Percentiles rank a stretch among this genome's conserved stretches.
phyloP scores from a whole-genome alignment of 2,797 vertebrate species.

The Threskiornis aethiopicus region DNA sequence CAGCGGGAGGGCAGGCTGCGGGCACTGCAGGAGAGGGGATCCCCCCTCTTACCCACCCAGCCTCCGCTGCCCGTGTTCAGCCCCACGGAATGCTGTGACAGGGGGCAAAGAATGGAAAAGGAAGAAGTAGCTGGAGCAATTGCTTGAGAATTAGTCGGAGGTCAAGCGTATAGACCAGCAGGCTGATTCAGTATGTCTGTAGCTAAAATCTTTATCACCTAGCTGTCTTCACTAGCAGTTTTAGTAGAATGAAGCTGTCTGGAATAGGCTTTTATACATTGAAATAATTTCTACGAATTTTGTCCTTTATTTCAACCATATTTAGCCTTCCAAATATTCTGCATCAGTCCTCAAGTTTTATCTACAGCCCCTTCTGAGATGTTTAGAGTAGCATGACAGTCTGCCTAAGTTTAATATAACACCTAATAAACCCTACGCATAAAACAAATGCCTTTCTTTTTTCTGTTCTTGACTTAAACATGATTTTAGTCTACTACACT shows the following conservation, averaged over 20 bases:
- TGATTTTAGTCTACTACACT: accelerated
- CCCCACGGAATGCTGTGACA: accelerated
- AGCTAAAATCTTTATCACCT: accelerated
- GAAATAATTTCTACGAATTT: neutral
- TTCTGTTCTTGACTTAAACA: neutral
- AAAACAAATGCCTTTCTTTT: neutral
- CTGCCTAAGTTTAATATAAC: neutral
- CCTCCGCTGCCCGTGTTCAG: accelerated
- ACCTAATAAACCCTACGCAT: neutral
- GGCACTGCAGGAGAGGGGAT: neutral
- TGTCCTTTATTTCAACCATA: neutral
- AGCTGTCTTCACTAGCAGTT: neutral
- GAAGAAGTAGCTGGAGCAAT: neutral
- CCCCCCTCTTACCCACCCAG: neutral
- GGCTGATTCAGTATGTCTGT: neutral
- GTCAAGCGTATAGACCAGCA: accelerated
- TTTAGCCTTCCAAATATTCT: neutral
- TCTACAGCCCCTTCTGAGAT: neutral
- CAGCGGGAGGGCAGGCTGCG: accelerated
- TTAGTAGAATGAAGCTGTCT: neutral
- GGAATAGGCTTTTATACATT: neutral
- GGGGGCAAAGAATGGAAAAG: neutral
- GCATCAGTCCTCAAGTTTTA: neutral
- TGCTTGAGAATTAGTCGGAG: neutral
- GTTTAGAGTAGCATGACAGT: accelerated